phyloP scores from a whole-genome alignment of 2,113 vertebrate genomes.

The Spea bombifrons region DNA sequence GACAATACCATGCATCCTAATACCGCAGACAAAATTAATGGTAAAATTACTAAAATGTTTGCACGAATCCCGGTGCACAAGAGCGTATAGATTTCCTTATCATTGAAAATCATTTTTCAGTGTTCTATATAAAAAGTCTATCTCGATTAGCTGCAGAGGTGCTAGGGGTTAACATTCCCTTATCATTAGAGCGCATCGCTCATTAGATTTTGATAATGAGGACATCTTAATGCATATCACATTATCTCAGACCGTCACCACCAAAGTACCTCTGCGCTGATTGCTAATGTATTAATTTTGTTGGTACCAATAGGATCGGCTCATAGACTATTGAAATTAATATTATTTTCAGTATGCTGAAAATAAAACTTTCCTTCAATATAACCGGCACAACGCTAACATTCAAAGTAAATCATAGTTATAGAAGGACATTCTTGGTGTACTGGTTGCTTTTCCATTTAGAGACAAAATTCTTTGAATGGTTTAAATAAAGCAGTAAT shows the following conservation, averaged over 20 bases:
- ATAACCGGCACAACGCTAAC: too few species aligned
- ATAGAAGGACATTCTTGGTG: too few species aligned
- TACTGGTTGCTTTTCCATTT: too few species aligned
- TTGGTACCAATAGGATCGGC: slow-evolving; percentile 4
- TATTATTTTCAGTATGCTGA: neutral
- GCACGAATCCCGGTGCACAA: too few species aligned
- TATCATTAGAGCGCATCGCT: slow-evolving; percentile 30
- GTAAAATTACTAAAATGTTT: too few species aligned
- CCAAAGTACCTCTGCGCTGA: slow-evolving; percentile 11
- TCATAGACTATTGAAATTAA: neutral
- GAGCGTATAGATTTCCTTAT: slow-evolving; percentile 3
- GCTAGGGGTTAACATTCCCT: slow-evolving; percentile 9
- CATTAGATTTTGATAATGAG: slow-evolving; percentile 41
- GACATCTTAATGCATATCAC: slow-evolving; percentile 42
- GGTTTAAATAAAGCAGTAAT: too few species aligned
- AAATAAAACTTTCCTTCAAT: neutral
- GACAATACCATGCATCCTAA: too few species aligned
- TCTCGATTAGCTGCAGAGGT: slow-evolving; percentile 32
- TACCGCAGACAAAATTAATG: too few species aligned
- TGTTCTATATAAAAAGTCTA: slow-evolving; percentile 9
- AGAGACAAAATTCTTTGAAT: too few species aligned
- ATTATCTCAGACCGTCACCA: slow-evolving; percentile 20
- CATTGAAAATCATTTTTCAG: neutral
- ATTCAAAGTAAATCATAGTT: too few species aligned
- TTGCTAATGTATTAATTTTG: slow-evolving; percentile 32